Percentiles rank a stretch among this genome's conserved stretches.
These are phyloP conservation scores for Lateolabrax maculatus DNA, from an alignment of 2,797 vertebrate genomes.

Conservation along the genomic window DNA sequence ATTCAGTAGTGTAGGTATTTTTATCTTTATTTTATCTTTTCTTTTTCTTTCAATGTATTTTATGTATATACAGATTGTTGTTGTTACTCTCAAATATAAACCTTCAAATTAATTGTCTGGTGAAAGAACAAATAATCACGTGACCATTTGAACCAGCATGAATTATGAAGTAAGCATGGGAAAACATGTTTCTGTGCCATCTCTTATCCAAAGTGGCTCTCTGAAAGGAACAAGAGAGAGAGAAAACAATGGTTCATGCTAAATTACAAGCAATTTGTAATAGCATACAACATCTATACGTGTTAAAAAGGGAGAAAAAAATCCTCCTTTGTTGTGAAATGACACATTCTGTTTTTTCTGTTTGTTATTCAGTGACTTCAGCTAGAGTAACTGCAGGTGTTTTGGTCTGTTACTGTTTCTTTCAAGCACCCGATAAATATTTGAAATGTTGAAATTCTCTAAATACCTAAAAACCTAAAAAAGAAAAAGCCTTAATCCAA, in stretches of 20 bases:
- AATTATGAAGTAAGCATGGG: conserved; percentile 30
- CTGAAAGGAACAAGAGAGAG: neutral
- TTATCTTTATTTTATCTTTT: neutral
- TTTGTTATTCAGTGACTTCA: neutral
- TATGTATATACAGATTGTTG: neutral
- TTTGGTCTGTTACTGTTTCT: neutral
- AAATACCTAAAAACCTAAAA: neutral
- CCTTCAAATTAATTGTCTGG: conserved; percentile 42
- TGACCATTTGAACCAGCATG: conserved; percentile 16
- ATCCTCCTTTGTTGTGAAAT: neutral
- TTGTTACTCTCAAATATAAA: neutral
- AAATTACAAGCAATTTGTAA: neutral
- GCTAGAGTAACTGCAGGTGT: neutral
- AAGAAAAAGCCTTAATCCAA: neutral
- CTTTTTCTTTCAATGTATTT: neutral
- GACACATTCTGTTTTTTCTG: neutral
- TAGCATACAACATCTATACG: neutral
- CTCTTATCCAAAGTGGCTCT: neutral
- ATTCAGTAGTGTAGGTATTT: neutral
- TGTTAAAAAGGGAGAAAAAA: neutral
- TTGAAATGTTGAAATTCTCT: neutral
- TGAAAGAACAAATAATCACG: conserved; percentile 32
- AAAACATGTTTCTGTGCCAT: conserved; percentile 12
- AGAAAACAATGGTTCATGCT: neutral
- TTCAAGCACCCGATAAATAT: neutral